Percentiles rank a stretch among this genome's conserved stretches.
Evolutionary conservation across 2,797 vertebrate species (phyloP).

Genomic region (Staurois parvus): DNA sequence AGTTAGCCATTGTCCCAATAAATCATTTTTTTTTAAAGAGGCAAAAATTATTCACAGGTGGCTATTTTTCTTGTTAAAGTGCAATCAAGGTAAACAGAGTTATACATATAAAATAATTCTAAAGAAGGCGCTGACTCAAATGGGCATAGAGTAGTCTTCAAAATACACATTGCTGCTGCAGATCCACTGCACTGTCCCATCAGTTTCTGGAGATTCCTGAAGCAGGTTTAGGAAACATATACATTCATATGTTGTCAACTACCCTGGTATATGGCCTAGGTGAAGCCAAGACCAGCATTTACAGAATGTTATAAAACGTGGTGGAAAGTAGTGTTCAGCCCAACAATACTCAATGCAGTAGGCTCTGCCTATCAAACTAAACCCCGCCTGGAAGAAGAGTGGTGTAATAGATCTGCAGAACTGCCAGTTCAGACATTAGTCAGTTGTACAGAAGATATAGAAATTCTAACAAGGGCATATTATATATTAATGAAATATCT

Average conservation of each 20-base stretch:
- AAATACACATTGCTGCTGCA: neutral
- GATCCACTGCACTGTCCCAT: neutral
- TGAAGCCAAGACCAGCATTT: neutral
- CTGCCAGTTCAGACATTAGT: neutral
- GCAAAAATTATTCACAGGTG: neutral
- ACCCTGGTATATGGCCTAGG: neutral
- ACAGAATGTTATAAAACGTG: neutral
- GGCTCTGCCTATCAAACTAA: neutral
- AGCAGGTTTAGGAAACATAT: neutral
- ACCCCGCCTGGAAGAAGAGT: neutral
- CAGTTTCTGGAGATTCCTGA: neutral
- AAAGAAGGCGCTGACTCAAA: neutral
- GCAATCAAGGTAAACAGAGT: neutral
- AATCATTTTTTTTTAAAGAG: neutral
- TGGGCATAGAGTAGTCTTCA: neutral
- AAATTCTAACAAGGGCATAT: neutral
- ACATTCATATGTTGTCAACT: neutral
- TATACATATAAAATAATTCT: neutral
- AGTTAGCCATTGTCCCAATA: neutral
- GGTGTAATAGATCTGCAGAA: neutral
- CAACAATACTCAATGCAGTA: neutral
- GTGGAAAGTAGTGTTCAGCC: neutral
- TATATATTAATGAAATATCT: conserved; percentile 2
- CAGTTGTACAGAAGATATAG: neutral
- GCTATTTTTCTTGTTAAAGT: neutral